phyloP scores from a whole-genome alignment of 2,113 vertebrate species.

The Leucosticte australis region DNA sequence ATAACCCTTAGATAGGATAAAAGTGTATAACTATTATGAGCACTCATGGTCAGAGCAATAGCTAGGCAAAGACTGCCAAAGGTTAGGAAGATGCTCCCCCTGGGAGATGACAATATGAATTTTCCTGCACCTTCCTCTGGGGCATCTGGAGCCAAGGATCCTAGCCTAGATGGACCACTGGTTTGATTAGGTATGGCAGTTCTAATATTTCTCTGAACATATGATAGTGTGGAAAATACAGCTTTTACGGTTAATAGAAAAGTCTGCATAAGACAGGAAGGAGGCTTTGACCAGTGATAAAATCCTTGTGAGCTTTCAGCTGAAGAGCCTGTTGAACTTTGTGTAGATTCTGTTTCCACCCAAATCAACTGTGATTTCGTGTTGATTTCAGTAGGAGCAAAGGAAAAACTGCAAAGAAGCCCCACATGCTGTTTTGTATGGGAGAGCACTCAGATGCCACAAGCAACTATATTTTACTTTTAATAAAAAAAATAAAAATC shows the following conservation, averaged over 20 bases:
- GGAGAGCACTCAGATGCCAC: neutral
- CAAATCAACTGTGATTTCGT: slow-evolving; percentile 13
- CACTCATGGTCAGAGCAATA: neutral
- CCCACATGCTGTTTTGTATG: neutral
- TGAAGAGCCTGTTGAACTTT: slow-evolving; percentile 28
- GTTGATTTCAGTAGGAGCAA: neutral
- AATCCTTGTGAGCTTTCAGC: neutral
- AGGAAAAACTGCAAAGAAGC: neutral
- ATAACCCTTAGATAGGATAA: slow-evolving; percentile 9
- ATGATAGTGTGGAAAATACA: neutral
- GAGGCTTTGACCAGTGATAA: neutral
- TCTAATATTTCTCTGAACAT: neutral
- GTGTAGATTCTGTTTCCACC: neutral
- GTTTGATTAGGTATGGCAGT: slow-evolving; percentile 30
- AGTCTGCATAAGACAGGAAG: neutral
- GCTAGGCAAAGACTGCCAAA: neutral
- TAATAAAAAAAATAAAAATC: neutral
- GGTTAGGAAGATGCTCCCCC: neutral
- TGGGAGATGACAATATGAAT: neutral
- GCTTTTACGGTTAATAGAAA: neutral
- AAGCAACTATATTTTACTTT: neutral
- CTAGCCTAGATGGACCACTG: neutral
- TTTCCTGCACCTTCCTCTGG: neutral
- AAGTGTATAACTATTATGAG: neutral
- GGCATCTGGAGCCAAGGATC: neutral